Conservation (phyloP, 2,888 invertebrate genomes). For the Microchrysa polita region DNA sequence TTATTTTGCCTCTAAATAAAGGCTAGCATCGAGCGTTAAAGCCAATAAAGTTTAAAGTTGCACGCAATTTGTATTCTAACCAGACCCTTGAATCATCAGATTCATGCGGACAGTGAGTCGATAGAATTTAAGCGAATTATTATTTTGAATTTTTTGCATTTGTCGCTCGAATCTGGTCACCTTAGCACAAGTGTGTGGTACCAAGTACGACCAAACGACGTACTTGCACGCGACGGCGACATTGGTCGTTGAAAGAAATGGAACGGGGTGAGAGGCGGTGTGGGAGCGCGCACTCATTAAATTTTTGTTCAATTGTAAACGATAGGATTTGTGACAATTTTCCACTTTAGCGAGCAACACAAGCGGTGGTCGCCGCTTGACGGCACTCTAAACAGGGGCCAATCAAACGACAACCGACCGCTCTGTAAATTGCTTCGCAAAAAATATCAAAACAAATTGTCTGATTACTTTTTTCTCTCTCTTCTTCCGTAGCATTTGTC, state of each 20-base stretch:
- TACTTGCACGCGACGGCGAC: not conserved
- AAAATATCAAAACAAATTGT: not conserved
- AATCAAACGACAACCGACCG: not conserved
- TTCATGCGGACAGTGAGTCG: too few species aligned
- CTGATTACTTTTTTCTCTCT: conserved; percentile 2
- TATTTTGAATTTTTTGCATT: too few species aligned
- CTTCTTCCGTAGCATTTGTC: not conserved
- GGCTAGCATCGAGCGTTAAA: too few species aligned
- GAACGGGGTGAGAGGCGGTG: not conserved
- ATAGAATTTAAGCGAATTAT: too few species aligned
- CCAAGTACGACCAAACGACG: not conserved
- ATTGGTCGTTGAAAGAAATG: not conserved
- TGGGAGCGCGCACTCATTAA: conserved; percentile 18
- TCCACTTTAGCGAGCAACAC: not conserved
- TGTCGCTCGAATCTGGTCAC: too few species aligned
- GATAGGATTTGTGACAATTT: conserved; percentile 10
- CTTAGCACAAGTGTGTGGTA: too few species aligned
- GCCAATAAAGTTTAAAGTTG: too few species aligned
- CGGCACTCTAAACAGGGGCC: not conserved
- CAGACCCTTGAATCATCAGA: too few species aligned
- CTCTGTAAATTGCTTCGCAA: not conserved
- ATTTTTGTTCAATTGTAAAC: conserved; percentile 24
- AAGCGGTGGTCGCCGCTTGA: too few species aligned
- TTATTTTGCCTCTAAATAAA: too few species aligned
- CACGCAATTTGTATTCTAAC: too few species aligned